Percentiles rank a stretch among this genome's conserved stretches.
Conservation (phyloP, 1,140 invertebrate genomes). For the Drosophila takahashii region DNA sequence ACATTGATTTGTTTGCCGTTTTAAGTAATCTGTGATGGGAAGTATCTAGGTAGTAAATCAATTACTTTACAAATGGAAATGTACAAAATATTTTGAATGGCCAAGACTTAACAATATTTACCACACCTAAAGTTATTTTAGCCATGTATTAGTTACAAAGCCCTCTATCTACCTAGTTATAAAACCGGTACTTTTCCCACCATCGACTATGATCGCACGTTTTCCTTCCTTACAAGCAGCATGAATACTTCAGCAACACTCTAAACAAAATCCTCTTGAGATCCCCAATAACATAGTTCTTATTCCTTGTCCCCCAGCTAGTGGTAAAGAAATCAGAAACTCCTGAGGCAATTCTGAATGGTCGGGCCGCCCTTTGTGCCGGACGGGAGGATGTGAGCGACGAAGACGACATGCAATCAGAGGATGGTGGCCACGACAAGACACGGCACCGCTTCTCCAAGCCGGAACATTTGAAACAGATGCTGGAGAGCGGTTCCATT, state of each 20-base stretch:
- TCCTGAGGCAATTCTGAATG: constrained; percentile 88
- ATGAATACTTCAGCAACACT: constrained; percentile 11
- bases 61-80: not conserved
- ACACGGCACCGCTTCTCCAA: constrained; percentile 87
- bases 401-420: constrained; percentile 87
- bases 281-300: constrained; percentile 24
- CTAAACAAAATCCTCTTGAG: not conserved
- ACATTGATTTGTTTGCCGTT: constrained; percentile 7
- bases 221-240: not conserved
- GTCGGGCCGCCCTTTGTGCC: constrained; percentile 91
- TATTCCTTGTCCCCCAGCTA: constrained; percentile 77
- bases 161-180: not conserved
- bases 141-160: not conserved
- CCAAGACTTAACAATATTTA: not conserved
- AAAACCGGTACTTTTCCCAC: not conserved
- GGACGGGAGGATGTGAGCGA: constrained; percentile 91
- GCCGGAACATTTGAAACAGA: constrained; percentile 89
- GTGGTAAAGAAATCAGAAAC: constrained; percentile 87
- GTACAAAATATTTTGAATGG: not conserved
- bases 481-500: constrained; percentile 94
- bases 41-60: not conserved
- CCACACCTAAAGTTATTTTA: no score
- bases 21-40: constrained; percentile 12
- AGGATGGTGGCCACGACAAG: constrained; percentile 78
- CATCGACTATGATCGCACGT: constrained; percentile 27